phyloP scores from a whole-genome alignment of 2,888 invertebrate species.

The Hypomecis punctinalis region DNA sequence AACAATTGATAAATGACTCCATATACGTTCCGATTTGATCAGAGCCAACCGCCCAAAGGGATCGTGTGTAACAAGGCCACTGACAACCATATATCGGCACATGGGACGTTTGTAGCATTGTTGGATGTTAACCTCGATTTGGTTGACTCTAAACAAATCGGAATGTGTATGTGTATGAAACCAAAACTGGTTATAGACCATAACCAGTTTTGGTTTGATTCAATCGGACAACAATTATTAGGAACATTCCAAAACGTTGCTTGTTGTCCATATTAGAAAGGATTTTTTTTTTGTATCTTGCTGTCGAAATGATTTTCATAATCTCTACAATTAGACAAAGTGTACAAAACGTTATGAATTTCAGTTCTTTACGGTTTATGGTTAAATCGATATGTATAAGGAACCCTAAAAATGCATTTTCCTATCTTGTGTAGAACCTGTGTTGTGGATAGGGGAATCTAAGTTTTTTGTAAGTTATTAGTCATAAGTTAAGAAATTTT shows the following conservation, averaged over 20 bases:
- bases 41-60: no score
- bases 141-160: no score
- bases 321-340: background rate
- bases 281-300: background rate
- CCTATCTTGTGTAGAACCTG: constrained; percentile 41
- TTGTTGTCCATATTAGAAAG: background rate
- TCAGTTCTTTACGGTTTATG: constrained; percentile 2
- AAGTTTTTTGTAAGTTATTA: constrained; percentile 54
- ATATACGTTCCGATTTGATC: no score
- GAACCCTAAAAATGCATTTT: constrained; percentile 45
- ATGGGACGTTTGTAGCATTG: no score
- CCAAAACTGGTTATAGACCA: no score
- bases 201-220: background rate
- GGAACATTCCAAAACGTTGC: constrained; percentile 37
- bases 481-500: constrained; percentile 60
- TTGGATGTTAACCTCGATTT: no score
- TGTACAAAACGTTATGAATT: constrained; percentile 13
- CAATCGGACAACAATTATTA: constrained; percentile 18
- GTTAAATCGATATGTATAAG: constrained; percentile 2
- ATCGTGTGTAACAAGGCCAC: no score
- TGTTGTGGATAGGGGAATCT: constrained; percentile 48
- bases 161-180: no score
- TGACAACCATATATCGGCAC: no score
- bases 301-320: background rate
- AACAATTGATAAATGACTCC: no score